These are phyloP conservation scores for Ceratotherium simum DNA, from an alignment of 2,113 vertebrate species.

Conservation along the genomic window DNA sequence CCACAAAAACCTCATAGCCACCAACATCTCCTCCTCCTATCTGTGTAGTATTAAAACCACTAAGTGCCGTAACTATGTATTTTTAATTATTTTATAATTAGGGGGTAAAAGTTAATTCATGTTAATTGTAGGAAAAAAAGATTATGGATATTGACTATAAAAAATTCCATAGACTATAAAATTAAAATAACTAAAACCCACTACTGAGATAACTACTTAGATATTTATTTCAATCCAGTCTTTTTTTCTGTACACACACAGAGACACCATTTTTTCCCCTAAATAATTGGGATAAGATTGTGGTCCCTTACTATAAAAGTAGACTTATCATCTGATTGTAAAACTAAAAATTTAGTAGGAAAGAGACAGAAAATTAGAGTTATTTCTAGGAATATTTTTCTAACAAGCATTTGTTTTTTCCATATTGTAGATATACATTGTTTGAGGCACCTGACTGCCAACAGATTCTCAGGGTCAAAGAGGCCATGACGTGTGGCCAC, in stretches of 20 bases:
- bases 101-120: constrained; percentile 14
- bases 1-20: not conserved
- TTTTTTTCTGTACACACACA: not conserved
- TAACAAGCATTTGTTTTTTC: not conserved
- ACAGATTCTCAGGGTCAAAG: not conserved
- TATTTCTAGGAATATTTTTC: not conserved
- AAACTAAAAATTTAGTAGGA: not conserved
- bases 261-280: not conserved
- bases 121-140: not conserved
- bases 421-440: not conserved
- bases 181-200: not conserved
- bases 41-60: not conserved
- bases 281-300: not conserved
- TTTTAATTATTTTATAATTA: constrained; percentile 38
- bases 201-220: not conserved
- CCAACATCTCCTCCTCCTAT: not conserved
- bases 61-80: not conserved
- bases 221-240: not conserved
- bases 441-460: not conserved
- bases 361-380: not conserved
- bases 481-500: not conserved
- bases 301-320: not conserved
- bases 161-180: not conserved
- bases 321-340: not conserved
- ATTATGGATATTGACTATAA: not conserved